Evolutionary conservation across 2,888 invertebrate genomes (phyloP).

Genomic region (Charanyca ferruginea): DNA sequence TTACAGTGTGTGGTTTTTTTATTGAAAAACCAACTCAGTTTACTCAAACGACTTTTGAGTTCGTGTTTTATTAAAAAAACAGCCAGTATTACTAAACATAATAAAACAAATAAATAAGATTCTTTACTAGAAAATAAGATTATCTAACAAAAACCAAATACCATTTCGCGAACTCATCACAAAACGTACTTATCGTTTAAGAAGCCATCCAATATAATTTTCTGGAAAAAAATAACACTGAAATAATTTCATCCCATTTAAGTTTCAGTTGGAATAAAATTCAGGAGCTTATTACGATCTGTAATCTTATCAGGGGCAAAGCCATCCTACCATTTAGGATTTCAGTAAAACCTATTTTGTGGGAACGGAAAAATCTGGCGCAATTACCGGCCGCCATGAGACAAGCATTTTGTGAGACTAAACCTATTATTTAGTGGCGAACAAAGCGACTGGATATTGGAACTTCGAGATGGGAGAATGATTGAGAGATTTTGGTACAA

Average conservation of each 20-base stretch:
- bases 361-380: slow-evolving; percentile 49
- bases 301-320: slow-evolving; percentile 60
- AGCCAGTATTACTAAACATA: slow-evolving; percentile 6
- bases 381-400: slow-evolving; percentile 58
- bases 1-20: background rate
- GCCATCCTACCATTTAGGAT: slow-evolving; percentile 59
- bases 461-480: slow-evolving; percentile 23
- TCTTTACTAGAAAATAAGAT: slow-evolving; percentile 22
- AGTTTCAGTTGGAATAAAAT: slow-evolving; percentile 53
- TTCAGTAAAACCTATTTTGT: slow-evolving; percentile 60
- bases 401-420: slow-evolving; percentile 58
- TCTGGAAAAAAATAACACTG: slow-evolving; percentile 34
- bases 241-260: slow-evolving; percentile 53
- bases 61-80: background rate
- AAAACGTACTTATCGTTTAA: slow-evolving; percentile 28
- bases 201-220: slow-evolving; percentile 47
- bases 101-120: slow-evolving; percentile 16
- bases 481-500: slow-evolving; percentile 36
- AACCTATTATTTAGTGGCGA: slow-evolving; percentile 53
- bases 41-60: background rate
- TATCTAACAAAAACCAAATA: slow-evolving; percentile 36
- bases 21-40: slow-evolving; percentile 6
- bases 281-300: slow-evolving; percentile 56
- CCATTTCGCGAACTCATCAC: slow-evolving; percentile 34
- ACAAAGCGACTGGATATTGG: slow-evolving; percentile 42